Evolutionary conservation across 2,797 vertebrate genomes (phyloP).

Genomic region (Zalophus californianus): DNA sequence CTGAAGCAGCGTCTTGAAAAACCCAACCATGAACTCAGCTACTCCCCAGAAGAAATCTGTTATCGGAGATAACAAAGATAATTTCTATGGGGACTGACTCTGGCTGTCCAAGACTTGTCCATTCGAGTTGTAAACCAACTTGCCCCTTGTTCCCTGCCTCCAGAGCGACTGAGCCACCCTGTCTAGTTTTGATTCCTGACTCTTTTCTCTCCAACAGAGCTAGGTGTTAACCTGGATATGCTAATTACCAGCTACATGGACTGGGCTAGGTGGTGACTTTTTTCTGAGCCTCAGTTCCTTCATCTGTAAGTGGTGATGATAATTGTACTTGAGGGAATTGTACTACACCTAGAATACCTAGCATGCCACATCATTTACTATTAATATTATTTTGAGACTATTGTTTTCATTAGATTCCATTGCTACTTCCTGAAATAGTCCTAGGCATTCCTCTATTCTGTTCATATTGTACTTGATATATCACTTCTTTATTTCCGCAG

Average conservation of each 20-base stretch:
- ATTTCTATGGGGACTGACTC: conserved; percentile 92
- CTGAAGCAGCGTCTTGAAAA: conserved; percentile 94
- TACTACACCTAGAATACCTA: neutral
- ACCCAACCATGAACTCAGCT: conserved; percentile 94
- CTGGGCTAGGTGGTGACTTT: neutral
- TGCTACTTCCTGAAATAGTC: neutral
- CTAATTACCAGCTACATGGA: neutral
- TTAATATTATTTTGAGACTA: neutral
- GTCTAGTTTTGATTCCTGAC: neutral
- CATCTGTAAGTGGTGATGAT: neutral
- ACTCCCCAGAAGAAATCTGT: conserved; percentile 95
- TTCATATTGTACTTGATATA: neutral
- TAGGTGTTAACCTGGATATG: neutral
- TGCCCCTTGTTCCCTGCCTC: neutral
- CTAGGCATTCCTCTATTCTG: neutral
- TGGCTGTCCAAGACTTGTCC: conserved; percentile 95
- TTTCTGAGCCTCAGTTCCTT: neutral
- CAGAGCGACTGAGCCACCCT: neutral
- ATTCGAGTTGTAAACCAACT: neutral
- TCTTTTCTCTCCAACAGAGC: neutral
- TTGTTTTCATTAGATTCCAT: neutral
- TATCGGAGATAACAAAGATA: conserved; percentile 93
- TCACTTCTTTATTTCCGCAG: neutral
- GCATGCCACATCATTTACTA: neutral
- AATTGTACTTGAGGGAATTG: neutral